Evolutionary conservation across 1,140 invertebrate species (phyloP).

Genomic region (Drosophila nigromelanica): DNA sequence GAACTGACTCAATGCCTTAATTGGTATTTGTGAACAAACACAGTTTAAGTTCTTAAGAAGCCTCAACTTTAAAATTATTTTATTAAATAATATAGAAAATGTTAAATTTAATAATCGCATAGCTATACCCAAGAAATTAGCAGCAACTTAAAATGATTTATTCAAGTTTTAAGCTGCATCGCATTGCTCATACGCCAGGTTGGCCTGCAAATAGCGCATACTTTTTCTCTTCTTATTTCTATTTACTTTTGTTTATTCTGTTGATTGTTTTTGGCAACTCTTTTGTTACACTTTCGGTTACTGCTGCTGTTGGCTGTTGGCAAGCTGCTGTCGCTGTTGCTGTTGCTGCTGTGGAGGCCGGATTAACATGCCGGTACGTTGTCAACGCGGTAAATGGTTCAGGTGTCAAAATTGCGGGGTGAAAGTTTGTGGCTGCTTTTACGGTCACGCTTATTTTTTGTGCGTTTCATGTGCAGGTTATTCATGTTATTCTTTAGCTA

Average conservation of each 20-base stretch:
- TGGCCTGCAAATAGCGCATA: conserved; percentile 21
- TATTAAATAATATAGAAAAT: no score
- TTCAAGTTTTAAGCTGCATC: conserved; percentile 15
- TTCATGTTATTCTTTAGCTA: conserved; percentile 49
- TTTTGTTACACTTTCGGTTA: conserved; percentile 27
- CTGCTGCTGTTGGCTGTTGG: conserved; percentile 8
- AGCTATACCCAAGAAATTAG: no score
- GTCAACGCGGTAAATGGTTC: conserved; percentile 74
- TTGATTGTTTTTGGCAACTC: conserved; percentile 36
- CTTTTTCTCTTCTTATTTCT: background rate
- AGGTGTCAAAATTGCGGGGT: conserved; percentile 76
- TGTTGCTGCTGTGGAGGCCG: conserved; percentile 14
- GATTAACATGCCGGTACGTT: conserved; percentile 71
- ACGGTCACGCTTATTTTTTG: conserved; percentile 64
- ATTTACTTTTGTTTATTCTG: conserved; percentile 11
- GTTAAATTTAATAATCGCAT: no score
- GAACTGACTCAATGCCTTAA: no score
- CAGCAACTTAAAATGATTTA: conserved; percentile 21
- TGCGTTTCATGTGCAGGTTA: conserved; percentile 64
- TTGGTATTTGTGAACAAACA: no score
- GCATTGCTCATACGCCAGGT: conserved; percentile 42
- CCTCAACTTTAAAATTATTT: no score
- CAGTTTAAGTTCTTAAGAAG: no score
- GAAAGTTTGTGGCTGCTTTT: conserved; percentile 75
- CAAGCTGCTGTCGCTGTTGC: conserved; percentile 7